These are phyloP conservation scores for Sthenelais limicola DNA, from an alignment of 2,888 invertebrate genomes.

Conservation along the genomic window DNA sequence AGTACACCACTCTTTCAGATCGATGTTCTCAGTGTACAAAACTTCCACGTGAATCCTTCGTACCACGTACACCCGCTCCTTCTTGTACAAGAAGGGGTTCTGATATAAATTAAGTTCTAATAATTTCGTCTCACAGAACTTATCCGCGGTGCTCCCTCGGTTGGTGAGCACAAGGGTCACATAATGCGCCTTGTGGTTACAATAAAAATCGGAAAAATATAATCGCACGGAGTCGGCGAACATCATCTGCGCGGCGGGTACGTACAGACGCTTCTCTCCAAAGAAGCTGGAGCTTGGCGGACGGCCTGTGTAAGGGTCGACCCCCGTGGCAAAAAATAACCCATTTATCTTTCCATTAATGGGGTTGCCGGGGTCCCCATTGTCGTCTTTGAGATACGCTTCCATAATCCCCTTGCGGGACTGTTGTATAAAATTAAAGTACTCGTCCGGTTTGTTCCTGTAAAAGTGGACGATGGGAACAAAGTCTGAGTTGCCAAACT, in stretches of 20 bases:
- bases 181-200: constrained; percentile 26
- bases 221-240: constrained; percentile 18
- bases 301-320: not conserved
- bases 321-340: constrained; percentile 9
- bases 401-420: constrained; percentile 8
- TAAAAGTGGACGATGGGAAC: not conserved
- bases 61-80: constrained; percentile 3
- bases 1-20: not conserved
- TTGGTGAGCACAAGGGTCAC: constrained; percentile 15
- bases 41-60: constrained; percentile 14
- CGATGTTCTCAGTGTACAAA: constrained; percentile 22
- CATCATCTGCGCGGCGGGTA: constrained; percentile 1
- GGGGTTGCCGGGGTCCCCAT: constrained; percentile 12
- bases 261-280: constrained; percentile 3
- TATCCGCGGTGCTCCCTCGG: not conserved
- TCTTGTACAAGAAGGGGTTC: constrained; percentile 12
- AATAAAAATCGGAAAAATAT: constrained; percentile 27
- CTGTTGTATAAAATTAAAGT: not conserved
- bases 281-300: constrained; percentile 9
- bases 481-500: not conserved
- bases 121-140: constrained; percentile 7
- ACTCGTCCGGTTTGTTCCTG: constrained; percentile 24
- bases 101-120: not conserved
- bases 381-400: constrained; percentile 19
- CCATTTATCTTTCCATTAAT: constrained; percentile 16